phyloP scores from a whole-genome alignment of 37 sponge, comb jelly and placozoan genomes.

The Mnemiopsis leidyi region DNA sequence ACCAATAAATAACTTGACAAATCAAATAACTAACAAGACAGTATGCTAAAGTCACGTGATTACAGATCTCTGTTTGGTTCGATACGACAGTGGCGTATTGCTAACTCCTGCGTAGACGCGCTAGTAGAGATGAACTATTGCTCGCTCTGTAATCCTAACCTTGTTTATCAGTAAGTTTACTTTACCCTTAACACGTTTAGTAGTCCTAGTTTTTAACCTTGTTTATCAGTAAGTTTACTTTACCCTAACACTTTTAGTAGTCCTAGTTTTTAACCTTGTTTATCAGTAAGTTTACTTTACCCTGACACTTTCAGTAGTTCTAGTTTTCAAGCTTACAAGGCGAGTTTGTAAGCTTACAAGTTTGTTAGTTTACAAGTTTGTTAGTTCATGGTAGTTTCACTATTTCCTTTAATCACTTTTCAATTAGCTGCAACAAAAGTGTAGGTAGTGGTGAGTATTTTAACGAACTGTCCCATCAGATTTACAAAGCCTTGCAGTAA shows the following conservation, averaged over 20 bases:
- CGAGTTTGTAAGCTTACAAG: no score
- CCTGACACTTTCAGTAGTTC: no score
- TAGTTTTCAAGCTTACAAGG: background rate
- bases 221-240: conserved; percentile 8
- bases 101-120: background rate
- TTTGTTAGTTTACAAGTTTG: no score
- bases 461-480: no score
- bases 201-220: background rate
- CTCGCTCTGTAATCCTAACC: conserved; percentile 19
- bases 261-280: background rate
- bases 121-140: conserved; percentile 8
- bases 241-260: no score
- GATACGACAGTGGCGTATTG: background rate
- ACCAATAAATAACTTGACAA: background rate
- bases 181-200: no score
- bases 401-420: no score
- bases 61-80: conserved; percentile 28
- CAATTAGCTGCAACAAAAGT: no score
- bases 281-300: conserved; percentile 7
- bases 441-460: no score
- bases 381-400: no score
- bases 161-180: background rate
- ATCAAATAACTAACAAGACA: background rate
- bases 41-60: no score
- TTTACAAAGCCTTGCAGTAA: conserved; percentile 7